Percentiles rank a stretch among this genome's conserved stretches.
Conservation (phyloP, 2,113 vertebrate genomes). For the Bungarus multicinctus region DNA sequence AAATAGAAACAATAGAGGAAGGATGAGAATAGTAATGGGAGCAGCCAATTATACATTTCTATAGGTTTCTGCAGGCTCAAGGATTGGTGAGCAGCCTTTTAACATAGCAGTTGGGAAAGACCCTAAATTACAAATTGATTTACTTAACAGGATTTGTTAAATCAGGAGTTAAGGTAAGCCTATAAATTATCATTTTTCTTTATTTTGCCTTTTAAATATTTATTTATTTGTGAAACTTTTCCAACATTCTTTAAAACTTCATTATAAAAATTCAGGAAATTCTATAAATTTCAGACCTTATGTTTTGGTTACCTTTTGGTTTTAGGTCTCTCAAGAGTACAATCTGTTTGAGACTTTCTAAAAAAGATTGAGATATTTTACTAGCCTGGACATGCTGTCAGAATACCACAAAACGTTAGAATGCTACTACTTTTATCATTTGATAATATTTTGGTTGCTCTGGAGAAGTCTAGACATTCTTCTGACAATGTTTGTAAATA, state of each 20-base stretch:
- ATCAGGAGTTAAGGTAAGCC: background rate
- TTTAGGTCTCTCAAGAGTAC: background rate
- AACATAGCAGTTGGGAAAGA: background rate
- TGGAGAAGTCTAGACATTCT: background rate
- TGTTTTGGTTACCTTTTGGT: too few relatives aligned
- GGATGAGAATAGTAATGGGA: background rate
- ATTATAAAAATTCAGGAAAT: background rate
- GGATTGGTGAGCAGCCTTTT: background rate
- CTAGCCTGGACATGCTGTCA: background rate
- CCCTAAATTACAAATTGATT: background rate
- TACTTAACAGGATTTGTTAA: background rate
- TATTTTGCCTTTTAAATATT: background rate
- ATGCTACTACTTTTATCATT: background rate
- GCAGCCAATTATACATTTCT: background rate
- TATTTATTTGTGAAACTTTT: background rate
- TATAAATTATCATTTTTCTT: background rate
- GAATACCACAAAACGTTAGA: background rate
- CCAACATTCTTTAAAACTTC: background rate
- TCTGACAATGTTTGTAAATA: background rate
- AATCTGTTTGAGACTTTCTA: background rate
- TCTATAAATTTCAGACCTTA: background rate
- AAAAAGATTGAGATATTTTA: background rate
- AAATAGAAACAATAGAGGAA: background rate
- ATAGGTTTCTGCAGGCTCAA: background rate
- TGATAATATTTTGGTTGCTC: background rate